Evolutionary conservation across 2,888 invertebrate species (phyloP).

Genomic region (Pristionchus fissidentatus): DNA sequence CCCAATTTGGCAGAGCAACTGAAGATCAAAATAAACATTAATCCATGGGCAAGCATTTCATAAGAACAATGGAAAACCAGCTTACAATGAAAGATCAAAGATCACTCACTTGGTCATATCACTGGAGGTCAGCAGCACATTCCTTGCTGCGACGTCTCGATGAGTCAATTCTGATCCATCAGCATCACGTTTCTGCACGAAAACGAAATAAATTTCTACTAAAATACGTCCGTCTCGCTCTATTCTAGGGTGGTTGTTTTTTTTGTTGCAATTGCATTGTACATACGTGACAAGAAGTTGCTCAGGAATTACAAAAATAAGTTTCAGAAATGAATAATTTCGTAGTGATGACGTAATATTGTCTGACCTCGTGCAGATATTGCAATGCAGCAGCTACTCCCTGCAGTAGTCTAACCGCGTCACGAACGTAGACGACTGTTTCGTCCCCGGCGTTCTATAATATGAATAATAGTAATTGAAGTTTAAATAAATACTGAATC

Average conservation of each 20-base stretch:
- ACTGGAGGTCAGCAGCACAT: slow-evolving; percentile 66
- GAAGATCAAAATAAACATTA: slow-evolving; percentile 10
- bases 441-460: slow-evolving; percentile 53
- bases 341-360: not conserved
- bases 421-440: slow-evolving; percentile 63
- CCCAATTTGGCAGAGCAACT: slow-evolving; percentile 72
- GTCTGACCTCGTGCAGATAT: slow-evolving; percentile 64
- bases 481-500: not conserved
- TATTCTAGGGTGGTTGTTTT: no score
- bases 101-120: slow-evolving; percentile 62
- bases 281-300: no score
- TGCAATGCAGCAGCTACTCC: slow-evolving; percentile 68
- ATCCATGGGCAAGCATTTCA: no score
- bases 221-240: no score
- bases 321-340: no score
- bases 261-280: no score
- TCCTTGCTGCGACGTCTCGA: slow-evolving; percentile 71
- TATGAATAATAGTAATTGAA: not conserved
- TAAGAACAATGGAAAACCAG: not conserved
- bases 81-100: slow-evolving; percentile 23
- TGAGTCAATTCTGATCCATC: slow-evolving; percentile 72
- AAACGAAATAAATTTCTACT: no score
- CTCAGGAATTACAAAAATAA: no score
- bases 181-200: slow-evolving; percentile 24
- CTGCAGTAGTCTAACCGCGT: slow-evolving; percentile 65